Base-by-base conservation (phyloP, 2,888 invertebrate genomes). In the Himalopsyche tibetana region DNA sequence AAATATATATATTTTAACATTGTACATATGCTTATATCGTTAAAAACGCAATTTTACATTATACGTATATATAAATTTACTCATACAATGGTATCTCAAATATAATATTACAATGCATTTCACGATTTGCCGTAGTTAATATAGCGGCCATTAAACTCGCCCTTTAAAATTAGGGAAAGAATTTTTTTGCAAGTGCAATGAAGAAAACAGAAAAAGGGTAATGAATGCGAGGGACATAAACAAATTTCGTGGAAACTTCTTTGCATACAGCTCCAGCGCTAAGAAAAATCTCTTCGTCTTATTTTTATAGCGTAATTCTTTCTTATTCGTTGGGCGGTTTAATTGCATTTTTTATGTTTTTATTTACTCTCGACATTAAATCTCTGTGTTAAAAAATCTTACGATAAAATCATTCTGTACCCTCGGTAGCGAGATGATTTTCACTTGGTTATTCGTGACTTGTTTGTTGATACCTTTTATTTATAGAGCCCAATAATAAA, bases 191-290 rank as follows among this genome's bases (percentile, higher is more conserved):
- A 63, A 63, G 63, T 63, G 63, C 63, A 63, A 63, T 63, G 63
- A 8, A 63, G 19, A 63, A 63, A 63, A 8, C 63, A 63, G 74
- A 19, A 55, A 42, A 40, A 82, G 40, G 45, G 86, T 86, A 86
- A 86, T 86, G 86, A 88, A 86, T 83, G 88, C 82, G 80, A 84
- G 51, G 82, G 80, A 51, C 85, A 86, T 88, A 88, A 88, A 88
- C 85, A 86, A 86, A 86, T 86, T 88, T 83, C 74, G 79, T 80
- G 83, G 79, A 82, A 84, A 87, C 81, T 74, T 85, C 63, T 63
- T 63, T 63, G 63, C 63, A 63, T 63, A 63, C 19, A 63, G 28
- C 63, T 63, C 63, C 63, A 11, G 28, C 19, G 63, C 63, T 86
- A 55, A 38, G 83, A 19, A 28, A 56, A 74, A 84, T 79, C 80